phyloP scores from a whole-genome alignment of 2,113 vertebrate genomes.

The Catharus bicknelli region DNA sequence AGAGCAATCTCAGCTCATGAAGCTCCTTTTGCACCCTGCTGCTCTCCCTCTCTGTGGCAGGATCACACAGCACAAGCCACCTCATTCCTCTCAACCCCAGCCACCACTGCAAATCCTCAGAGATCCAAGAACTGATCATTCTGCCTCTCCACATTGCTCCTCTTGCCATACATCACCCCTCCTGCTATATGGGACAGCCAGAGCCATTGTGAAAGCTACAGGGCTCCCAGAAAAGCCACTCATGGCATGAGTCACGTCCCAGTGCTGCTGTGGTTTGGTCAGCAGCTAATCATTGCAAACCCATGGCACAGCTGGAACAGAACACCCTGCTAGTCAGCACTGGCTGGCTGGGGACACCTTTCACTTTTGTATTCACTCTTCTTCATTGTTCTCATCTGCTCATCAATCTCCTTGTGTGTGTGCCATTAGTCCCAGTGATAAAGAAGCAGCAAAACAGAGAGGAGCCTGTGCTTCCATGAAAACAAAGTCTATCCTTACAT shows the following conservation, averaged over 20 bases:
- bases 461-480: constrained; percentile 55
- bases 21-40: not conserved
- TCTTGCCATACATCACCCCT: not conserved
- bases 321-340: constrained; percentile 69
- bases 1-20: not conserved
- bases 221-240: constrained; percentile 59
- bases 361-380: constrained; percentile 71
- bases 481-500: constrained; percentile 69
- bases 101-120: not conserved
- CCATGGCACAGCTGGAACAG: constrained; percentile 70
- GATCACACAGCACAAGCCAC: not conserved
- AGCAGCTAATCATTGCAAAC: constrained; percentile 71
- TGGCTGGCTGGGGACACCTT: constrained; percentile 67
- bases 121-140: not conserved
- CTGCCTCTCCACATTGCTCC: not conserved
- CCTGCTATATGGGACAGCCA: not conserved
- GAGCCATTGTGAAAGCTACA: constrained; percentile 72
- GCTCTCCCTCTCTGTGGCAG: not conserved
- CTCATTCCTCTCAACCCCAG: not conserved
- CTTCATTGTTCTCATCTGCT: constrained; percentile 73
- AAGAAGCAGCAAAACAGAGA: constrained; percentile 59
- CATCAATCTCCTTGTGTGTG: constrained; percentile 68
- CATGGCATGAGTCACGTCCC: not conserved
- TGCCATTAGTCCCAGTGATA: constrained; percentile 71
- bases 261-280: constrained; percentile 70